Base-by-base conservation (phyloP, 2,113 vertebrate genomes). In the Neolamprologus longior region DNA sequence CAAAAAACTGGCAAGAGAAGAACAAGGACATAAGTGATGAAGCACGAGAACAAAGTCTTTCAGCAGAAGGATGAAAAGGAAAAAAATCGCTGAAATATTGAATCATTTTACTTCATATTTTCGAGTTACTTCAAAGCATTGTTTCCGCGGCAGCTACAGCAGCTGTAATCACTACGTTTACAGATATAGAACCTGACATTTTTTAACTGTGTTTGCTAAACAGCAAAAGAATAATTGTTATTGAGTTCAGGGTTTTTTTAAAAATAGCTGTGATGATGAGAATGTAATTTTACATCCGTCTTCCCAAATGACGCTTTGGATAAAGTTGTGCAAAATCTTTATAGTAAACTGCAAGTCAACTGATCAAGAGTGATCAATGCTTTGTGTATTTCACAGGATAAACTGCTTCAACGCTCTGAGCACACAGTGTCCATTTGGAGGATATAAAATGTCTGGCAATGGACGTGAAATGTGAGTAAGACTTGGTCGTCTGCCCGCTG, bases 401-500 rank as follows among this genome's bases (percentile, higher is more conserved):
- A 99, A 99, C 94, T 99, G 99, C 95, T 99, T 98, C 96, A 99
- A 99, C 58, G 99, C 99, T 88, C 96, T 99, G 96, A 99, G 98
- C 95, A 98, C 97, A 92, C 99, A 99, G 94, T 99, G 98, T 96
- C 99, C 99, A 87, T 99, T 99, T 92, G 99, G 99, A 94, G 99
- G 99, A 94, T 99, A 98, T 97, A 99, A 99, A 96, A 99, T 99
- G 99, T 99, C 99, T 94, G 99, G 99, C 95, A 99, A 99, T 31
- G 99, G 99, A 28, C 98, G 99, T 96, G 99, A 99, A 97, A 97
- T 99, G 99, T 99, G 97, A 99, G 99, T 98, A 95, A 90, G 42
- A 87, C 31, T 66, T 89, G 79, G 80, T 86, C 15, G 8, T 47
- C 83, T 81, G 83, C 84, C 90, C n/a, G 9, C 83, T 42, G 28